phyloP scores from a whole-genome alignment of 2,113 vertebrate species.

The Lasiurus borealis region DNA sequence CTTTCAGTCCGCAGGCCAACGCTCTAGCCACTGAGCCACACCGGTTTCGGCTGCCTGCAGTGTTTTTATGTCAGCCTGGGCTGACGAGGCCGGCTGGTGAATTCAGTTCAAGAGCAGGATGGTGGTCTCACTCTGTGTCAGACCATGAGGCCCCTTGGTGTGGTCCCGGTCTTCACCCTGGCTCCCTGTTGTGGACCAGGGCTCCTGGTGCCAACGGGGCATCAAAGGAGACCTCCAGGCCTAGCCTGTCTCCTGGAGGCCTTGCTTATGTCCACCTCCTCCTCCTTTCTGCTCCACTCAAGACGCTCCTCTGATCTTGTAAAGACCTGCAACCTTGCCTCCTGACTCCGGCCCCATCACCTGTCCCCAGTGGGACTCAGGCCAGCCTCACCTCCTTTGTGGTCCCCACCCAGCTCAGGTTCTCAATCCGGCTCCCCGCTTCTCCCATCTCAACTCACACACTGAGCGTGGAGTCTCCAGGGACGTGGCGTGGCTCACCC shows the following conservation, averaged over 20 bases:
- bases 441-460: fast-evolving
- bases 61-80: not conserved
- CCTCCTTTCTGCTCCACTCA: not conserved
- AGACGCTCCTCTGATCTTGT: too few species aligned
- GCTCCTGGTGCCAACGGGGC: not conserved
- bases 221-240: fast-evolving
- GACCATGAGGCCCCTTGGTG: fast-evolving
- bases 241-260: not conserved
- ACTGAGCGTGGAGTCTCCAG: too few species aligned
- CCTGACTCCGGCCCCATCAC: not conserved
- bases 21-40: too few species aligned
- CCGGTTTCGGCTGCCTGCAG: too few species aligned
- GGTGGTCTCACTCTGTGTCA: fast-evolving
- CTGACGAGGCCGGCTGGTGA: not conserved
- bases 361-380: fast-evolving
- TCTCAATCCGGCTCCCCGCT: too few species aligned
- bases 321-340: too few species aligned
- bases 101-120: not conserved
- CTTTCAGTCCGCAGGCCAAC: too few species aligned
- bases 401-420: not conserved
- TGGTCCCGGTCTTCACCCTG: fast-evolving
- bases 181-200: fast-evolving
- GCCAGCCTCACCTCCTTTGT: not conserved
- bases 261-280: not conserved
- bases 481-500: not conserved